These are phyloP conservation scores for Hepsetus odoe DNA, from an alignment of 2,113 vertebrate species.

Conservation along the genomic window DNA sequence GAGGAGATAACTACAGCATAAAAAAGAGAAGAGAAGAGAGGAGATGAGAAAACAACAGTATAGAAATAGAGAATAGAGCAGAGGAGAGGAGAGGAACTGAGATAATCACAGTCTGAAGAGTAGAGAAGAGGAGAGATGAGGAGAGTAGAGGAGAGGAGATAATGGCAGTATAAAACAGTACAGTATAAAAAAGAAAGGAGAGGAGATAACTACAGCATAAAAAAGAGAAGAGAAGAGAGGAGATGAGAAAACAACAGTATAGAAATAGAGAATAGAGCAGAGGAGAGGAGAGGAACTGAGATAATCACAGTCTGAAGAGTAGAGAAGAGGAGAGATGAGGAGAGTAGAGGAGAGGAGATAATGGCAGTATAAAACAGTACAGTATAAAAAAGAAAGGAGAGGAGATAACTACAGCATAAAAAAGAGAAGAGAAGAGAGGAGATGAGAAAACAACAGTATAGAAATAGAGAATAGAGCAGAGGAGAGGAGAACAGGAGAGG, in stretches of 20 bases:
- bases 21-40: slow-evolving; percentile 58
- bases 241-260: not conserved
- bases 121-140: slow-evolving; percentile 76
- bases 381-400: not conserved
- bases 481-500: too few species aligned
- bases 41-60: not conserved
- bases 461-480: too few species aligned
- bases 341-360: not conserved
- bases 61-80: not conserved
- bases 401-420: too few species aligned
- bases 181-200: slow-evolving; percentile 78
- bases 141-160: slow-evolving; percentile 58
- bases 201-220: not conserved
- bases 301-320: not conserved
- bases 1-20: not conserved
- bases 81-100: slow-evolving; percentile 82
- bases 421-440: slow-evolving; percentile 58
- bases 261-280: not conserved
- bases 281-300: slow-evolving; percentile 82
- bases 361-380: too few species aligned
- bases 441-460: too few species aligned
- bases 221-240: slow-evolving; percentile 58
- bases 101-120: not conserved
- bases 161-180: not conserved
- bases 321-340: not conserved